phyloP scores from a whole-genome alignment of 2,888 invertebrate genomes.

The Iphiclides podalirius region DNA sequence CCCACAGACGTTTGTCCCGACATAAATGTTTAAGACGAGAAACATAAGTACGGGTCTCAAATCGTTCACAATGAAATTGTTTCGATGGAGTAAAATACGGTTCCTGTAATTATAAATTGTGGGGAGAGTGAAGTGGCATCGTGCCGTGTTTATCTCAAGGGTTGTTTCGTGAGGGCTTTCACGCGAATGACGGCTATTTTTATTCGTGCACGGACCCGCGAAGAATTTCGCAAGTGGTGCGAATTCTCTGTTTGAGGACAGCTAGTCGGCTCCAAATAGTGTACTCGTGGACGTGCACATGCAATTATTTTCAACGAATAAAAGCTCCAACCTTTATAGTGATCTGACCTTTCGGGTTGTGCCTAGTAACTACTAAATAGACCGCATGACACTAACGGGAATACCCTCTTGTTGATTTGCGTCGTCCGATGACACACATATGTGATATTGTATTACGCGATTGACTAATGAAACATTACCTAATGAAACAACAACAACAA shows the following conservation, averaged over 20 bases:
- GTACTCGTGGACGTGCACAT: neutral
- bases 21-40: too few species aligned
- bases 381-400: too few species aligned
- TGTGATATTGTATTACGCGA: too few species aligned
- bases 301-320: neutral
- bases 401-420: too few species aligned
- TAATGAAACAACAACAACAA: too few species aligned
- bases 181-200: conserved; percentile 13
- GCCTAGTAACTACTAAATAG: too few species aligned
- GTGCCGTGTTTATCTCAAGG: conserved; percentile 4
- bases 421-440: too few species aligned
- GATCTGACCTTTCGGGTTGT: neutral
- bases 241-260: conserved; percentile 3
- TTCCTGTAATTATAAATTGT: neutral
- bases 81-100: too few species aligned
- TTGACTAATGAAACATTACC: too few species aligned
- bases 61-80: too few species aligned
- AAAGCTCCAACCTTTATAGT: neutral
- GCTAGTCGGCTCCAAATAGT: neutral
- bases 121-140: neutral
- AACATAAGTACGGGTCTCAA: too few species aligned
- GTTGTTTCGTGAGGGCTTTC: neutral
- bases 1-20: too few species aligned
- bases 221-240: conserved; percentile 4
- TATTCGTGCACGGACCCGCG: conserved; percentile 4